Conservation (phyloP, 2,888 invertebrate genomes). For the Ormia ochracea region DNA sequence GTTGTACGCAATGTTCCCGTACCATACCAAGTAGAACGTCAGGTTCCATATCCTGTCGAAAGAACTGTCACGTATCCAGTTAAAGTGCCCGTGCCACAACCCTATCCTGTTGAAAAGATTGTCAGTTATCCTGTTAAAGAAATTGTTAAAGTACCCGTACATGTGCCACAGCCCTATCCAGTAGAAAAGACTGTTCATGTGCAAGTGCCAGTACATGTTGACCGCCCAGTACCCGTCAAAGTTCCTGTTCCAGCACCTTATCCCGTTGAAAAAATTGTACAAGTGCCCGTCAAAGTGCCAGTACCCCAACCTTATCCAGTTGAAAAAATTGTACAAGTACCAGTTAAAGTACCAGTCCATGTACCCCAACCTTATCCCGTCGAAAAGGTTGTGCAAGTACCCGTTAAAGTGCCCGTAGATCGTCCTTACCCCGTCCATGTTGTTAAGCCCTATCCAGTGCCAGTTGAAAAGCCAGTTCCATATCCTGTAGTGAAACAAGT, state of each 20-base stretch:
- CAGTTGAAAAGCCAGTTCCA: constrained; percentile 77
- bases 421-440: constrained; percentile 82
- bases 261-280: constrained; percentile 86
- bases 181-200: constrained; percentile 86
- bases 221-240: constrained; percentile 87
- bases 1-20: constrained; percentile 84
- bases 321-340: constrained; percentile 85
- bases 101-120: constrained; percentile 82
- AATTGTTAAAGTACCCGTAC: constrained; percentile 84
- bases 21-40: constrained; percentile 83
- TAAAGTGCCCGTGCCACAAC: constrained; percentile 81
- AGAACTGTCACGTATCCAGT: constrained; percentile 84
- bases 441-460: constrained; percentile 77
- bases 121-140: constrained; percentile 79
- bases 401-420: constrained; percentile 82
- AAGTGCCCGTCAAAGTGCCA: constrained; percentile 86
- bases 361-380: constrained; percentile 79
- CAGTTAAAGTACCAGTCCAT: constrained; percentile 83
- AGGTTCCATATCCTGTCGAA: constrained; percentile 83
- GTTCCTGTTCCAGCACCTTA: constrained; percentile 87
- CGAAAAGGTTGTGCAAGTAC: constrained; percentile 82
- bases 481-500: constrained; percentile 78
- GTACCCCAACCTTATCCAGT: constrained; percentile 89
- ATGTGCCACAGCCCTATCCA: constrained; percentile 85
- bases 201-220: constrained; percentile 84